Evolutionary conservation across 2,888 invertebrate genomes (phyloP), one percentile per base, ranked within the genome.

Genomic region (Agrochola lychnidis): DNA sequence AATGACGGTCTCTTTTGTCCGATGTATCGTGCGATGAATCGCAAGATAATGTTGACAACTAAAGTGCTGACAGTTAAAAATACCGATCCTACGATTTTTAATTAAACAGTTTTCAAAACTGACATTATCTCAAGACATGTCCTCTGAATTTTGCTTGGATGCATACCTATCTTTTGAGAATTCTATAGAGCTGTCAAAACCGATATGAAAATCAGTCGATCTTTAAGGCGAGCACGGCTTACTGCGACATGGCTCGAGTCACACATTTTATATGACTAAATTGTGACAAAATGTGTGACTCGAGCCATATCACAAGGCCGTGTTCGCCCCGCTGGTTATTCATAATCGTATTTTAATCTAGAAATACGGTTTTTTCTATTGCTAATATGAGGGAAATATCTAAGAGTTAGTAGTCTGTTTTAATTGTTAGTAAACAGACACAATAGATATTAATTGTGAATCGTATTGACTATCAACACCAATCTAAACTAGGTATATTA

Each of bases 31-130:
- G 12, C 61, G 61, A 74, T 53, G 42, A 71, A 61, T 53, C 5
- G 30, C 36, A 53, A 56, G 53, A 74, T 62, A 30, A 25, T 36
- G 45, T 16, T 62, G 53, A 45, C 45, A 45, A 25, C 10, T 4
- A n/a, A 25, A 45, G n/a, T 75, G 73, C 45, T 73, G 25, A 75
- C 42, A 56, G 62, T 30, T 42, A 30, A n/a, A 56, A 45, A 56
- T 72, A 42, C 30, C 19, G 30, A 74, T 61, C n/a, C 14, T 36
- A 30, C 22, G 14, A 25, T 42, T 45, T 45, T 30, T 30, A 22
- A 72, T 30, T 30, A 12, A 72, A 56, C 56, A 45, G 30, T 62
- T 19, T 53, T 56, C 4, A 14, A 22, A 61, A 16, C 51, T 45
- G 53, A 62, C n/a, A 53, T n/a, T 36, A 36, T 36, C 36, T 36